Percentiles rank a stretch among this genome's conserved stretches.
phyloP scores from a whole-genome alignment of 2,797 vertebrate genomes.

The Anguilla marmorata region DNA sequence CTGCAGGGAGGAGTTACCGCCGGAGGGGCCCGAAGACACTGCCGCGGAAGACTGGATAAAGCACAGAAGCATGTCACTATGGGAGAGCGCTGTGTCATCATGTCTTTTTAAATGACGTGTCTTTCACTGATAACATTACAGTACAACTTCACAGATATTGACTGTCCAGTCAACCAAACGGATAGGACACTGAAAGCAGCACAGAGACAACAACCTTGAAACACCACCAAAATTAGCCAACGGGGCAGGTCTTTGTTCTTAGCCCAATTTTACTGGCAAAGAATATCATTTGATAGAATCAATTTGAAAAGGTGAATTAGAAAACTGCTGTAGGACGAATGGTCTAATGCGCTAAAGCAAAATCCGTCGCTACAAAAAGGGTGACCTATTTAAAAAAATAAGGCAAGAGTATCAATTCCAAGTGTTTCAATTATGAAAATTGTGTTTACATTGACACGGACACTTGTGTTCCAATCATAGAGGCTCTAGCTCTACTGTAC shows the following conservation, averaged over 20 bases:
- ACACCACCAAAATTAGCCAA: background rate
- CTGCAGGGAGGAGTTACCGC: constrained; percentile 74
- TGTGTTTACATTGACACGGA: background rate
- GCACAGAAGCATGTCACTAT: constrained; percentile 13
- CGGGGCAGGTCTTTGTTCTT: background rate
- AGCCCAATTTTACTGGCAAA: background rate
- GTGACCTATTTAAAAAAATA: background rate
- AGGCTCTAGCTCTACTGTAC: background rate
- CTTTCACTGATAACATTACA: background rate
- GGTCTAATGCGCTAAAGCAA: background rate
- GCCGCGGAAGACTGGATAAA: constrained; percentile 75
- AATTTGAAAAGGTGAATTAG: background rate
- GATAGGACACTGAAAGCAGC: background rate
- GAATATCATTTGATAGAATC: no score
- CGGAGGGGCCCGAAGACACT: constrained; percentile 79
- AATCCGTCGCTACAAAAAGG: background rate
- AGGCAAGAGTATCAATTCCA: background rate
- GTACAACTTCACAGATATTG: background rate
- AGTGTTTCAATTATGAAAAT: background rate
- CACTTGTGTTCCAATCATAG: background rate
- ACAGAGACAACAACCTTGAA: background rate
- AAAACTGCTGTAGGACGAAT: no score
- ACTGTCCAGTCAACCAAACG: background rate
- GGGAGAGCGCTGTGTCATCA: background rate
- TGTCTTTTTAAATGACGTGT: background rate